Evolutionary conservation across 2,113 vertebrate species (phyloP), one percentile per base, ranked within the genome.

Genomic region (Dascyllus trimaculatus): DNA sequence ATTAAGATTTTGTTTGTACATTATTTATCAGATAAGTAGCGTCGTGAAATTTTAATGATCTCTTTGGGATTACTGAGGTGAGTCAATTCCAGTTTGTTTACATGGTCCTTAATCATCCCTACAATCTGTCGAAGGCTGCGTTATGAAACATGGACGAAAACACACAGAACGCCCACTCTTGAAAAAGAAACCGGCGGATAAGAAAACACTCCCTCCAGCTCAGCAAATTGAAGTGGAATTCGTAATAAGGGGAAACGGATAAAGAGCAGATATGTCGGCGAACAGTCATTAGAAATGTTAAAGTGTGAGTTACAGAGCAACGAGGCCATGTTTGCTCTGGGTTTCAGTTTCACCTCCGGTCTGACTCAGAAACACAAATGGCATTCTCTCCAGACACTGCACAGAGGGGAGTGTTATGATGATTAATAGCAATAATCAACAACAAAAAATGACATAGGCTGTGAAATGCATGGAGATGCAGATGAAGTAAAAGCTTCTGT

Each of bases 21-120:
- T 54, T 53, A 77, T 78, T 71, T 52, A 84, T 62, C 19, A 43
- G 7, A 64, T 80, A 74, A 79, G 53, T 54, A 56, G 43, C 3
- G 0, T 32, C 8, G 72, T 75, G 2, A 66, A 61, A 61, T n/a
- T 69, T 58, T 63, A 65, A 73, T 45, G 17, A 43, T 63, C 25
- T 46, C 19, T 51, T 17, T 9, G 49, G 46, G 63, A 70, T 77
- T 65, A 45, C 40, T 53, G 51, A 51, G n/a, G 35, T 64, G 46
- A 71, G 1, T 64, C 35, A 58, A 22, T 57, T 76, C 14, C n/a
- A 54, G 40, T 79, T 58, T 66, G 56, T 81, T 83, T 71, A 59
- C 64, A 48, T 29, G 7, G 32, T 49, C 24, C 2, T 69, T 63
- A 53, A 66, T 81, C 65, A 64, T 7, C 1, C 11, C 21, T 53